A percentile compares a stretch with the other conserved stretches of the same genome.
These are phyloP conservation scores for Rhorus exstirpatorius DNA, from an alignment of 2,888 invertebrate species.

Conservation along the genomic window DNA sequence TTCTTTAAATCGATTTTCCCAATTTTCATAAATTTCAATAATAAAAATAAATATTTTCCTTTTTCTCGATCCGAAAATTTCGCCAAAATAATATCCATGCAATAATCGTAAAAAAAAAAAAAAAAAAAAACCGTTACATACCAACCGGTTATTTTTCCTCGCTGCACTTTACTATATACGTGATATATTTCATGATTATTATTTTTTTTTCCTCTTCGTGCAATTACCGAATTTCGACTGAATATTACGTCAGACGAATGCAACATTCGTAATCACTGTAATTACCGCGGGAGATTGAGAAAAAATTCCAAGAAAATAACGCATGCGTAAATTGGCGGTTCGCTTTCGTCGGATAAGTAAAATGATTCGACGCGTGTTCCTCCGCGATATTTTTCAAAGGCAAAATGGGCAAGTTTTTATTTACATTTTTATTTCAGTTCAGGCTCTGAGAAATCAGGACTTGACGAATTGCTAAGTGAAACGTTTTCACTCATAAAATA, in stretches of 20 bases:
- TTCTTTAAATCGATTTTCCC: background rate
- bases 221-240: background rate
- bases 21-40: background rate
- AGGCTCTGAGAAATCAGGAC: too few relatives aligned
- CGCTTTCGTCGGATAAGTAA: too few relatives aligned
- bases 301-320: background rate
- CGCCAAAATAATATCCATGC: too few relatives aligned
- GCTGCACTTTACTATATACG: background rate
- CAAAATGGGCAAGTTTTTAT: too few relatives aligned
- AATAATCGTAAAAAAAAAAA: too few relatives aligned
- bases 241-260: background rate
- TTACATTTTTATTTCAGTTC: too few relatives aligned
- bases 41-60: background rate
- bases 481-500: too few relatives aligned
- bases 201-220: background rate
- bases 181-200: background rate
- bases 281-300: background rate
- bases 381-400: too few relatives aligned
- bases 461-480: too few relatives aligned
- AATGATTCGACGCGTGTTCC: background rate
- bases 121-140: background rate
- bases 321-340: background rate
- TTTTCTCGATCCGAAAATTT: background rate
- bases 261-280: background rate
- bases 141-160: background rate